Conservation (phyloP, 2,797 vertebrate species). For the Pipistrellus nathusii region DNA sequence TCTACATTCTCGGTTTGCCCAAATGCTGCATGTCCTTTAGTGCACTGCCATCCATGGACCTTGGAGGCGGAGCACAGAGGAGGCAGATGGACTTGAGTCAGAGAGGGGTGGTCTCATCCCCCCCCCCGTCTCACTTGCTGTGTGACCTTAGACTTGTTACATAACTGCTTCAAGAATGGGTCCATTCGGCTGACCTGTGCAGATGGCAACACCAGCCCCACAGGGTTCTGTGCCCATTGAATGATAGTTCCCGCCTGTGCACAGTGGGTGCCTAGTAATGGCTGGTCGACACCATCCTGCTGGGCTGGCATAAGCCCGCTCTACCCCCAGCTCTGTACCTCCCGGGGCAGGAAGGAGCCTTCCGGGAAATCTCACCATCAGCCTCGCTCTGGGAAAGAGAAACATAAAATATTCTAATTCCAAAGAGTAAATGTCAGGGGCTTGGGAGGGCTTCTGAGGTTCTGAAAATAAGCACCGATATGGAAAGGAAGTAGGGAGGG, state of each 20-base stretch:
- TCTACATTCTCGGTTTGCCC: not conserved
- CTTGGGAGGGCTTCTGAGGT: not conserved
- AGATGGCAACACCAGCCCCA: not conserved
- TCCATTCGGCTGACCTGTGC: rapidly evolving
- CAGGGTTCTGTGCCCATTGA: not conserved
- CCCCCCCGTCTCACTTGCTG: rapidly evolving
- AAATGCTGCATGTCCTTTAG: not conserved
- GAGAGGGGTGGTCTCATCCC: not conserved
- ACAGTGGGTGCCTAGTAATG: not conserved
- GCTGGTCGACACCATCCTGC: not conserved
- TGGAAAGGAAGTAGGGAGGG: not conserved
- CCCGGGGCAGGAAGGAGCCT: not conserved
- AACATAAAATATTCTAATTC: slow-evolving; percentile 33
- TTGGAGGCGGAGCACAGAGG: not conserved
- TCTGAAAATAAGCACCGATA: slow-evolving; percentile 54
- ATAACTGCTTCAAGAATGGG: not conserved
- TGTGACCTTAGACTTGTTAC: not conserved
- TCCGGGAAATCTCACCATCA: not conserved
- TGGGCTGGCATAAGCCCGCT: not conserved
- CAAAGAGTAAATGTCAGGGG: slow-evolving; percentile 64
- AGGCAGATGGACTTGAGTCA: not conserved
- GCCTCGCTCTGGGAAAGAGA: slow-evolving; percentile 10
- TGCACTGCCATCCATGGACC: not conserved
- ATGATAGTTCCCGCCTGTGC: not conserved
- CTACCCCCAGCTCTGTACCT: not conserved